phyloP scores from a whole-genome alignment of 2,888 invertebrate genomes.

The Antheraea assamensis region DNA sequence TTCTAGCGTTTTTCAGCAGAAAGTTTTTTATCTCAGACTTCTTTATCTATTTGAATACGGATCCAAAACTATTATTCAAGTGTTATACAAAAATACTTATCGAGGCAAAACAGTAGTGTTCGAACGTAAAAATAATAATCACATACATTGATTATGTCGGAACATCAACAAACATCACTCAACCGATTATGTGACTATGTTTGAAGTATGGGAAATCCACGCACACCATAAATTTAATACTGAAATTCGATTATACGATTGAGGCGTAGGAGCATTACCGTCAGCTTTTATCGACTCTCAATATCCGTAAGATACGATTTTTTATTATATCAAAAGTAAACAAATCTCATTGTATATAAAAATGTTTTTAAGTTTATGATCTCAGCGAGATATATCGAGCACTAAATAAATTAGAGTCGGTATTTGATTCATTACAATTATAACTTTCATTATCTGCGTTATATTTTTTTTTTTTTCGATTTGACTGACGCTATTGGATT shows the following conservation, averaged over 20 bases:
- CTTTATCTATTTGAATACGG: neutral
- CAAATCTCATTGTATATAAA: neutral
- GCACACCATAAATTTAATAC: neutral
- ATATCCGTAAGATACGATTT: neutral
- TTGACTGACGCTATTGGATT: no score
- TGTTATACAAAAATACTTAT: neutral
- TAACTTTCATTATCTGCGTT: neutral
- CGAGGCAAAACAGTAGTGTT: neutral
- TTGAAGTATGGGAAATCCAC: constrained; percentile 1
- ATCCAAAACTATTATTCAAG: neutral
- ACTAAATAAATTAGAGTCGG: neutral
- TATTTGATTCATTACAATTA: neutral
- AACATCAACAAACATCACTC: neutral
- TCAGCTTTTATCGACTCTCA: neutral
- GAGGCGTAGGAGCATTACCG: neutral
- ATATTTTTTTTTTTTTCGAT: no score
- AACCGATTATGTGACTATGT: neutral
- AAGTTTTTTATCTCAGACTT: neutral
- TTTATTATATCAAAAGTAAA: neutral
- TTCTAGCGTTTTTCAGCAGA: neutral
- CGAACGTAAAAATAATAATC: constrained; percentile 1
- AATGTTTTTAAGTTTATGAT: neutral
- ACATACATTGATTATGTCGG: neutral
- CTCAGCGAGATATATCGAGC: neutral
- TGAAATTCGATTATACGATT: neutral